Percentiles rank a stretch among this genome's conserved stretches.
phyloP scores from a whole-genome alignment of 1,140 invertebrate genomes.

The Anadara kagoshimensis region DNA sequence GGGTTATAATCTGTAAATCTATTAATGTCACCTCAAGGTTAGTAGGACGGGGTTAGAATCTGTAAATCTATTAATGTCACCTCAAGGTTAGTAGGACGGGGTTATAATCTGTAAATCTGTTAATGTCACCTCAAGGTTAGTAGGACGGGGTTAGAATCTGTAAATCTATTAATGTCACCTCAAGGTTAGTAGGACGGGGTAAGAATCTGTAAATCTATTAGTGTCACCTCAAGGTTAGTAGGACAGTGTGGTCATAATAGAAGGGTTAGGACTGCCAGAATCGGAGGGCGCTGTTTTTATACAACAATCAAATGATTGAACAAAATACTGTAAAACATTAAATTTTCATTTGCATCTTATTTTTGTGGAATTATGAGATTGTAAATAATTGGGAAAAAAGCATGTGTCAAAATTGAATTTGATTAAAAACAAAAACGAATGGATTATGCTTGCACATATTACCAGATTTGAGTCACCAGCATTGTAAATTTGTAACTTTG shows the following conservation, averaged over 20 bases:
- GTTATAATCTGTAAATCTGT: conserved; percentile 98
- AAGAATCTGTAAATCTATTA: conserved; percentile 99
- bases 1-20: conserved; percentile 99
- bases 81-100: conserved; percentile 85
- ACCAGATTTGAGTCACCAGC: no score
- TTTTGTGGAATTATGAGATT: no score
- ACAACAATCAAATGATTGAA: no score
- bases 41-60: conserved; percentile 85
- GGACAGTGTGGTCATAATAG: neutral
- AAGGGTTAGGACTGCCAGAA: neutral
- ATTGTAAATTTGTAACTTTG: no score
- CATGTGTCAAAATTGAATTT: no score
- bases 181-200: conserved; percentile 83
- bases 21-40: conserved; percentile 99
- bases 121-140: conserved; percentile 98
- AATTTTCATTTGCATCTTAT: no score
- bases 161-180: conserved; percentile 99
- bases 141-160: conserved; percentile 88
- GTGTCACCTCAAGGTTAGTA: conserved; percentile 97
- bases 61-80: conserved; percentile 99
- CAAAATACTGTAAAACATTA: no score
- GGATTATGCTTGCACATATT: no score
- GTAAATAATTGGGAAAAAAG: no score
- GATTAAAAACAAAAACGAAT: no score
- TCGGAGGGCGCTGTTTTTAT: neutral